phyloP scores from a whole-genome alignment of 2,797 vertebrate species.

The Cheirogaleus major region DNA sequence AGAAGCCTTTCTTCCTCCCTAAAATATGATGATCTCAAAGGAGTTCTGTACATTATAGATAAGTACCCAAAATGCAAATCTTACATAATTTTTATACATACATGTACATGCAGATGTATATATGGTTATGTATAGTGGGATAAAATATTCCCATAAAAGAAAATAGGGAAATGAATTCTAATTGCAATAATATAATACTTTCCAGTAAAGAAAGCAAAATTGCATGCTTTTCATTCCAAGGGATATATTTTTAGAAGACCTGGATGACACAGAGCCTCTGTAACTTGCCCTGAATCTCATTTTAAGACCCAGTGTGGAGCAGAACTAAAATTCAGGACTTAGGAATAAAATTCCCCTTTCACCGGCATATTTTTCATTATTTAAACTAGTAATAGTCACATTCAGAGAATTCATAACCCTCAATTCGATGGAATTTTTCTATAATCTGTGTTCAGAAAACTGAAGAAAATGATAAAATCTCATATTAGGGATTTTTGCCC shows the following conservation, averaged over 20 bases:
- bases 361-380: background rate
- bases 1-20: background rate
- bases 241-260: background rate
- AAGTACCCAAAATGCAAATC: conserved; percentile 48
- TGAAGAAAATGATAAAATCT: conserved; percentile 26
- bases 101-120: background rate
- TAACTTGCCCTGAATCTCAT: background rate
- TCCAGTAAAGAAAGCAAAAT: conserved; percentile 47
- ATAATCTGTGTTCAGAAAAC: conserved; percentile 20
- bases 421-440: conserved; percentile 25
- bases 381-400: conserved; percentile 8
- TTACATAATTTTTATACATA: background rate
- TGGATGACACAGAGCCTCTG: background rate
- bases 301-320: background rate
- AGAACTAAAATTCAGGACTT: conserved; percentile 24
- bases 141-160: conserved; percentile 46
- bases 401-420: background rate
- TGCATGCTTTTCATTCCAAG: background rate
- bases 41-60: conserved; percentile 32
- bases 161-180: conserved; percentile 56
- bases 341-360: background rate
- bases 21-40: conserved; percentile 59
- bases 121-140: background rate
- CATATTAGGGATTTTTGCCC: background rate
- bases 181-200: background rate